Evolutionary conservation across 2,797 vertebrate species (phyloP), one percentile per base, ranked within the genome.

Genomic region (Sebastes itinus): DNA sequence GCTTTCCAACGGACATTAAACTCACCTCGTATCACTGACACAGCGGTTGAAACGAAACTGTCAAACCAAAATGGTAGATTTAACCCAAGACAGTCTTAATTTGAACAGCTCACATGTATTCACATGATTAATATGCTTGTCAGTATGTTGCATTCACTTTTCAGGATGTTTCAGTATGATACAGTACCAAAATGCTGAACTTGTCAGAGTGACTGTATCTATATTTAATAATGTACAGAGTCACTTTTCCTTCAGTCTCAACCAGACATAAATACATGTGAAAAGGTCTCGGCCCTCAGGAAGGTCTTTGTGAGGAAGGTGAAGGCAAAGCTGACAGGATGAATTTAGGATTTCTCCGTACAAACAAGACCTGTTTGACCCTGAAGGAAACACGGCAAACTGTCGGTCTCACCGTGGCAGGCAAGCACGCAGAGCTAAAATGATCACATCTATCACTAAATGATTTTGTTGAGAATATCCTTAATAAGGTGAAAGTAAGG

Each of bases 291-390:
- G 7, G 23, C 59, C 73, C 67, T 23, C 11, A 12, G 63, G 54
- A 72, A 63, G 22, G 20, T 27, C 23, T 72, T 55, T 49, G 33
- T 28, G 38, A 60, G 32, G 54, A 66, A 63, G 72, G 63, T 72
- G 63, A 55, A 27, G 30, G 42, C 30, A 22, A 12, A 65, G 25
- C 77, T 80, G 72, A 80, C 80, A 73, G 68, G 64, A 32, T 70
- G 32, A 55, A 61, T 85, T 81, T 54, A 28, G 30, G 72, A 70
- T 65, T 74, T 64, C 14, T 54, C 55, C 38, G 38, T 12, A 25
- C 35, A 59, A 70, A 70, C 14, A 7, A 27, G n/a, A 13, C 42
- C 55, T 22, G 52, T 54, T 38, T 68, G 42, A 71, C 61, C 79
- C 61, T 30, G 61, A 59, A 35, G 35, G n/a, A 18, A 23, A 35